Conservation (phyloP, 2,888 invertebrate species). For the Metellina segmentata region DNA sequence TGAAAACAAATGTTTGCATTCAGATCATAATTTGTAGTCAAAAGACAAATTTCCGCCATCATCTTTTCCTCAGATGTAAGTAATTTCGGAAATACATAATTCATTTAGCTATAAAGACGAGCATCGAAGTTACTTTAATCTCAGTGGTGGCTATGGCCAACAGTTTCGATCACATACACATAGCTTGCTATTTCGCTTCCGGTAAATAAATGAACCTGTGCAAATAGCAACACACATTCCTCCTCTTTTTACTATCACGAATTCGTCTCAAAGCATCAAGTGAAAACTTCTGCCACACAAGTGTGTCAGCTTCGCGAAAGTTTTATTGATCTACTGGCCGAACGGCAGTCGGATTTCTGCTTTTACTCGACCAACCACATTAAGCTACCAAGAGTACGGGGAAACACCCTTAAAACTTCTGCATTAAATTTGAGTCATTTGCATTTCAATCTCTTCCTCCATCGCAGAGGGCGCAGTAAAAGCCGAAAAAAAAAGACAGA, state of each 20-base stretch:
- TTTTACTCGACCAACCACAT: conserved; percentile 13
- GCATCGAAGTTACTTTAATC: background rate
- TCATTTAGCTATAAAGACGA: background rate
- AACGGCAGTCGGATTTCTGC: background rate
- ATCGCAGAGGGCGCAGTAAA: conserved; percentile 4
- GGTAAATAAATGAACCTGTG: background rate
- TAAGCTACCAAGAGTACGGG: conserved; percentile 4
- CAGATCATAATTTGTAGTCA: too few relatives aligned
- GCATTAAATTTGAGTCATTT: conserved; percentile 58
- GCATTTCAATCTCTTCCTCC: conserved; percentile 53
- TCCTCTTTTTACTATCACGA: background rate
- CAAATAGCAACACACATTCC: background rate
- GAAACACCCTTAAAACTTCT: conserved; percentile 3
- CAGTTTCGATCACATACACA: background rate
- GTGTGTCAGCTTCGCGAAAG: conserved; percentile 3
- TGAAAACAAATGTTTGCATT: too few relatives aligned
- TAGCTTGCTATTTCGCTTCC: background rate
- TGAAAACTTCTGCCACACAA: background rate
- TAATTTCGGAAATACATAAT: background rate
- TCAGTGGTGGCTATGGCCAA: background rate
- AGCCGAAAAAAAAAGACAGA: background rate
- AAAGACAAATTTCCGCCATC: too few relatives aligned
- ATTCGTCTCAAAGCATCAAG: background rate
- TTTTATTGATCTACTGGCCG: conserved; percentile 16
- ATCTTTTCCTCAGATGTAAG: background rate